Evolutionary conservation across 2,888 invertebrate species (phyloP), one percentile per base, ranked within the genome.

Genomic region (Pammene aurita): DNA sequence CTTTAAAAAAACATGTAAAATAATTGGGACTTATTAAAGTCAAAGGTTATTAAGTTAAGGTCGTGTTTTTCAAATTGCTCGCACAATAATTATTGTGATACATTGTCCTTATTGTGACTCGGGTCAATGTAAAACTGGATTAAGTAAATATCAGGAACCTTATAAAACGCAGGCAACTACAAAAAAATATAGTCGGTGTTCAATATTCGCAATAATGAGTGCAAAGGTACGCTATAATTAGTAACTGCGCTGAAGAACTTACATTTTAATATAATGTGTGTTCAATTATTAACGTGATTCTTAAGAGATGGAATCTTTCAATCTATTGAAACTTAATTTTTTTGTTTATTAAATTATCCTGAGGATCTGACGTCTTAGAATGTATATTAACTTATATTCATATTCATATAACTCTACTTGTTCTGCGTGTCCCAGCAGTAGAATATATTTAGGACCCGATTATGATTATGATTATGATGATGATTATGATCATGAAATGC

Each of bases 41-140:
- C 69, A 65, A 69, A 69, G 69, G 69, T 69, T 60, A 69, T 14
- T 26, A 46, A 69, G 64, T 55, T 54, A 65, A 69, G 69, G 69
- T 41, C 65, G 42, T 42, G 54, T 69, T 55, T 57, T 54, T 64
- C 58, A 65, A 65, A 65, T 64, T 55, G 48, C 65, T 44, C 46
- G 14, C n/a, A 60, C 60, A 65, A 54, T 65, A 60, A 69, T 55
- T 54, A 48, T 55, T 65, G 69, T 69, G 69, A 60, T 65, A 38
- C 54, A 69, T 65, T 69, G 64, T 26, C 41, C 58, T 69, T 65
- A 60, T 64, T 68, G 44, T 35, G 46, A 41, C 35, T 26, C 50
- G 38, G 64, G 68, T 69, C 69, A 65, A 69, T 42, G 65, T 9
- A 14, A 69, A 67, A 64, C 58, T 64, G 68, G 54, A 64, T 64